Evolutionary conservation across 1,140 invertebrate genomes (phyloP).

Genomic region (Nebria ingens): DNA sequence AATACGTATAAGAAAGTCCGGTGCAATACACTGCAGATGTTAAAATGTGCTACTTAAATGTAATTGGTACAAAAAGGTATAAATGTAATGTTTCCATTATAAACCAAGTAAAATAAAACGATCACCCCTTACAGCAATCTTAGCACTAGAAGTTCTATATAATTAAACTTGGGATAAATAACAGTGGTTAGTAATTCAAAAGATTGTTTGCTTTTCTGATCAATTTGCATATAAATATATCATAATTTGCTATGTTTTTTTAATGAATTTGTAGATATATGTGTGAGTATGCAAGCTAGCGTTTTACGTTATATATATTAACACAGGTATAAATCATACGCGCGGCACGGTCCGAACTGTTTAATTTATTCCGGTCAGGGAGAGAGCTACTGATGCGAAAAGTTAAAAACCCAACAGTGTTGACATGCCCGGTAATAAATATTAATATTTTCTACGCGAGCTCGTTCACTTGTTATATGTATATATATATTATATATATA

Average conservation of each 20-base stretch:
- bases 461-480: background rate
- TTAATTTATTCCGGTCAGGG: constrained; percentile 5
- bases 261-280: background rate
- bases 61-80: too few species aligned
- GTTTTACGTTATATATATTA: background rate
- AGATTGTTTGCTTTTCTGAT: constrained; percentile 3
- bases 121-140: too few species aligned
- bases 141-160: too few species aligned
- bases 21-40: too few species aligned
- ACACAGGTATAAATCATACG: constrained; percentile 4
- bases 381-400: constrained; percentile 2
- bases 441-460: constrained; percentile 5
- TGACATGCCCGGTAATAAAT: constrained; percentile 3
- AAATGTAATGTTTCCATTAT: too few species aligned
- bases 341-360: background rate
- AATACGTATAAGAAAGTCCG: too few species aligned
- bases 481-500: background rate
- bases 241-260: background rate
- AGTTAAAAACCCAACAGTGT: constrained; percentile 1
- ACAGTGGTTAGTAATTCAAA: background rate
- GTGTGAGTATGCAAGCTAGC: too few species aligned
- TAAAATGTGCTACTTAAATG: too few species aligned
- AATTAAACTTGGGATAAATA: background rate
- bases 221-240: constrained; percentile 7
- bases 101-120: too few species aligned